Evolutionary conservation across 2,888 invertebrate genomes (phyloP), one percentile per base, ranked within the genome.

Genomic region (Gastrophysa polygoni): DNA sequence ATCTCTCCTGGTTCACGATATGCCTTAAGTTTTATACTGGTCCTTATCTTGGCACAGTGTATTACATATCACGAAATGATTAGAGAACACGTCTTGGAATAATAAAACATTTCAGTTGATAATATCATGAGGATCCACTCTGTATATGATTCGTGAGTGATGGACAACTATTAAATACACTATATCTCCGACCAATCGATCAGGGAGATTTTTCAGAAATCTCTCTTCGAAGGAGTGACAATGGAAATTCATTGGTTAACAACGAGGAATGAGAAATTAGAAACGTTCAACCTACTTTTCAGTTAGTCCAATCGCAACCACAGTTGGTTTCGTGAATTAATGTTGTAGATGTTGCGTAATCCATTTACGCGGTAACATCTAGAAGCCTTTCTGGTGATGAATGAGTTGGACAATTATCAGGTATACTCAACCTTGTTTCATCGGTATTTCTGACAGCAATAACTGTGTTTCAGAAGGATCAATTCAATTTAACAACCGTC

Each of bases 261-360:
- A 17, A 24, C 54, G 54, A 54, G 54, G 43, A 43, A 54, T 54
- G 54, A 54, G 54, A 54, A 54, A 54, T 54, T 54, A 43, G 54
- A 54, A 43, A 54, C 54, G 54, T 43, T 54, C 54, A 54, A 54
- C 54, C 54, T 54, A 54, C 54, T 54, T 54, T 54, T 20, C 24
- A 38, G 54, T 24, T 24, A 43, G 54, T 38, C 54, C 54, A 54
- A 54, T 54, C 43, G 14, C 28, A 54, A 54, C 43, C 43, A 16
- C 14, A 16, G 20, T 54, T 43, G 17, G 43, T 54, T 54, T 43
- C 54, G 11, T 54, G 21, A 17, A 24, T 43, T 54, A 54, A 54
- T 54, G 38, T 43, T n/a, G 43, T 38, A 21, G 14, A 11, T 14
- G 38, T 43, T 54, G 28, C 24, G 54, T 54, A 54, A 54, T 43